phyloP scores from a whole-genome alignment of 2,113 vertebrate genomes.

The Perognathus longimembris region DNA sequence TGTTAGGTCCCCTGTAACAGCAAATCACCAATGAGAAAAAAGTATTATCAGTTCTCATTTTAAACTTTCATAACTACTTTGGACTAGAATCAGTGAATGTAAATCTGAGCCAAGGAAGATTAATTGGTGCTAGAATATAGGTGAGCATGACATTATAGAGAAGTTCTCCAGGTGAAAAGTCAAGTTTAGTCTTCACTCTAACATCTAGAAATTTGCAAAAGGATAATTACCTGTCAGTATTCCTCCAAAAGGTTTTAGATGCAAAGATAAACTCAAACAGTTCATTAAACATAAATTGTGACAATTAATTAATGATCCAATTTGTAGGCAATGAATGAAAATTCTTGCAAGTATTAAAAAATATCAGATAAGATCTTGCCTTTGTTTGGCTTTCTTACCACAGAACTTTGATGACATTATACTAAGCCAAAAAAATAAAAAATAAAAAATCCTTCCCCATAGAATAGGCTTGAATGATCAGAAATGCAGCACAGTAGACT shows the following conservation, averaged over 20 bases:
- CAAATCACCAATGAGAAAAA: neutral
- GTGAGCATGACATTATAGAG: neutral
- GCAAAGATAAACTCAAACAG: neutral
- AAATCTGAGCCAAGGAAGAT: neutral
- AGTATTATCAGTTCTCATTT: neutral
- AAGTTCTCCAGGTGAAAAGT: neutral
- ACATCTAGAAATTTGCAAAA: neutral
- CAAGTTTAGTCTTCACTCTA: constrained; percentile 10
- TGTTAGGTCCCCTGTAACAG: neutral
- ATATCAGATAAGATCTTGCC: rapidly evolving
- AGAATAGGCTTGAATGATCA: neutral
- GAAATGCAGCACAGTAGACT: neutral
- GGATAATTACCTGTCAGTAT: constrained; percentile 1
- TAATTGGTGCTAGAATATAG: neutral
- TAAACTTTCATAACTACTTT: neutral
- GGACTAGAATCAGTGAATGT: neutral
- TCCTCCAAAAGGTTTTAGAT: constrained; percentile 30
- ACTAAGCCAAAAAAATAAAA: neutral
- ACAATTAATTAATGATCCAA: neutral
- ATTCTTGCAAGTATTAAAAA: neutral
- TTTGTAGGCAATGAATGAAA: constrained; percentile 16
- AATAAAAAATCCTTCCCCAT: neutral
- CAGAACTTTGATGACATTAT: neutral
- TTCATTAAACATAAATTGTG: constrained; percentile 57
- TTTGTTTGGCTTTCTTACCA: neutral